phyloP scores from a whole-genome alignment of 2,113 vertebrate species.

The Etheostoma cragini region DNA sequence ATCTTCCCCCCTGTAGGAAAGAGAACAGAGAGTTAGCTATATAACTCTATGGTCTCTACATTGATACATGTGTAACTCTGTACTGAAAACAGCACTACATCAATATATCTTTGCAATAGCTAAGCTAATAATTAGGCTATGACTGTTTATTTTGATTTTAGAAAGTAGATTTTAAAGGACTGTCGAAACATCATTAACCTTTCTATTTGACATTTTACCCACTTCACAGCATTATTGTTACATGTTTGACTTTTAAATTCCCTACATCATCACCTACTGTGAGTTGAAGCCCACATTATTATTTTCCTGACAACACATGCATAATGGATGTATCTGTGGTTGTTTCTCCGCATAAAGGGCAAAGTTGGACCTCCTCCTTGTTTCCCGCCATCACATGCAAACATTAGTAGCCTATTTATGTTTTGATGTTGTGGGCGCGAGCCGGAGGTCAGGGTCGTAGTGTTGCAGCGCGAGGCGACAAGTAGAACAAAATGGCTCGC shows the following conservation, averaged over 20 bases:
- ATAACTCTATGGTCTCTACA: not conserved
- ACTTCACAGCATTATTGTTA: not conserved
- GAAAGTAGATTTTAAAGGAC: not conserved
- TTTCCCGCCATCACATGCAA: constrained; percentile 22
- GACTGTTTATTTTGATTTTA: not conserved
- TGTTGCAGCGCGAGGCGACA: constrained; percentile 79
- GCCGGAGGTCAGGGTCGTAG: constrained; percentile 77
- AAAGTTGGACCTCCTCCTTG: not conserved
- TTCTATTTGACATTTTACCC: not conserved
- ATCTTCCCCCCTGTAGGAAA: not conserved
- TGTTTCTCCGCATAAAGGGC: constrained; percentile 20
- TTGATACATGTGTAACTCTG: no score
- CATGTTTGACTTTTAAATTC: not conserved
- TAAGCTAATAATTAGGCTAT: not conserved
- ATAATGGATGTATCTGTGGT: constrained; percentile 26
- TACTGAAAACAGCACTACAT: not conserved
- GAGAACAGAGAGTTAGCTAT: not conserved
- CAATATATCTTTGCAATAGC: not conserved
- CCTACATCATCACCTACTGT: not conserved
- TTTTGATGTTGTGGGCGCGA: constrained; percentile 64
- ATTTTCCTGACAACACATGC: not conserved
- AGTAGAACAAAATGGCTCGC: constrained; percentile 71
- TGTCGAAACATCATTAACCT: not conserved
- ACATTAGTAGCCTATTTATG: constrained; percentile 51
- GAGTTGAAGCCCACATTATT: not conserved